Evolutionary conservation across 2,797 vertebrate genomes (phyloP), one percentile per base, ranked within the genome.

Genomic region (Pseudocheirus occidentalis): DNA sequence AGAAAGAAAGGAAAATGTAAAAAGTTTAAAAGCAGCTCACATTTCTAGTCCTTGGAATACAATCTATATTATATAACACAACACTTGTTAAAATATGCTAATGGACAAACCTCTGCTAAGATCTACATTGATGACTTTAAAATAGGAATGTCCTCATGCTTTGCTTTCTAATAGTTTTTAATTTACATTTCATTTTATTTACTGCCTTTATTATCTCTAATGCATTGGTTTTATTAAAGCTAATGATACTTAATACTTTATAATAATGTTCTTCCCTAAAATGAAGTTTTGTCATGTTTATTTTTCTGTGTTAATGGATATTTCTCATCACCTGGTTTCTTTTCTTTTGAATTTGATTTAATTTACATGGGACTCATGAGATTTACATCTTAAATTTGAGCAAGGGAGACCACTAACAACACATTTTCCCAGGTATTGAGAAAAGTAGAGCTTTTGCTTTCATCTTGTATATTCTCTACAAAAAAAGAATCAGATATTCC

Each of bases 141-240:
- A 95, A 91, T 59, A 54, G 91, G 28, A 4, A 4, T 95, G 95
- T 92, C 95, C 27, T 81, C 91, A 81, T 97, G 90, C 52, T 92
- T 21, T 91, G 93, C 46, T 46, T 94, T 94, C 95, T 66, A 59
- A 95, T 92, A 95, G 34, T 52, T 95, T 94, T 95, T 95, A 89
- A 59, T 56, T 96, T 93, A 16, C 57, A 91, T 95, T 90, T 96
- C 55, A 90, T 90, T 96, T 95, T 89, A 91, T 34, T 62, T 92
- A 92, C 59, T 89, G 59, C 24, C 52, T 93, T 92, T 92, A 90
- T 95, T 66, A 57, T 95, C 73, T 94, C 57, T 92, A 53, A 16
- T 56, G 91, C 56, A 95, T 81, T 21, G 93, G 10, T 95, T 95
- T 92, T 73, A 91, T 93, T 94, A 90, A 95, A 96, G 91, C 24